These are phyloP conservation scores for Boleophthalmus pectinirostris DNA, from an alignment of 2,113 vertebrate genomes.

Conservation along the genomic window DNA sequence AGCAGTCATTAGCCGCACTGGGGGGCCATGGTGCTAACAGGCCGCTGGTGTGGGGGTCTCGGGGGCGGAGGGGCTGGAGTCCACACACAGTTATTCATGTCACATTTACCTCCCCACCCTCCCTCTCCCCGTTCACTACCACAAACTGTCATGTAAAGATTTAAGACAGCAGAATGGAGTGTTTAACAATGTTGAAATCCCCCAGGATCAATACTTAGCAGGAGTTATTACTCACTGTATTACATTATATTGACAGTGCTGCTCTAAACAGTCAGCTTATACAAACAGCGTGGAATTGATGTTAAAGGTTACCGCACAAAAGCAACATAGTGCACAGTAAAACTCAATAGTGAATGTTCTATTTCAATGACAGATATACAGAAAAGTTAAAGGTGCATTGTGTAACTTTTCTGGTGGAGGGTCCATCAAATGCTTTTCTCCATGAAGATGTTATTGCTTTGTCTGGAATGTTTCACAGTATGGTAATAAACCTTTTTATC, in stretches of 20 bases:
- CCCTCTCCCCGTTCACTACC: background rate
- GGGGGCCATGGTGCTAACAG: constrained; percentile 24
- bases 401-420: no score
- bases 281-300: constrained; percentile 58
- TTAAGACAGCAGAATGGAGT: constrained; percentile 50
- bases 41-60: constrained; percentile 17
- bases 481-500: no score
- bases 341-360: background rate
- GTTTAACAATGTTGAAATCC: constrained; percentile 61
- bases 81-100: constrained; percentile 54
- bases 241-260: constrained; percentile 51
- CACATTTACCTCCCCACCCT: no score
- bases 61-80: constrained; percentile 37
- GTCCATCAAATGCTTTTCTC: no score
- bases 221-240: constrained; percentile 59
- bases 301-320: constrained; percentile 61
- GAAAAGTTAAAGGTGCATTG: no score
- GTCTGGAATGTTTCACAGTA: no score
- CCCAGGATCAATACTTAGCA: constrained; percentile 56
- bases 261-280: constrained; percentile 36
- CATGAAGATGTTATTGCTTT: no score
- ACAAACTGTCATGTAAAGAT: constrained; percentile 48
- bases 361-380: background rate
- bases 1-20: constrained; percentile 74
- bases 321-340: constrained; percentile 30